Conservation (phyloP, 1,140 invertebrate genomes). For the Aphidius ervi region DNA sequence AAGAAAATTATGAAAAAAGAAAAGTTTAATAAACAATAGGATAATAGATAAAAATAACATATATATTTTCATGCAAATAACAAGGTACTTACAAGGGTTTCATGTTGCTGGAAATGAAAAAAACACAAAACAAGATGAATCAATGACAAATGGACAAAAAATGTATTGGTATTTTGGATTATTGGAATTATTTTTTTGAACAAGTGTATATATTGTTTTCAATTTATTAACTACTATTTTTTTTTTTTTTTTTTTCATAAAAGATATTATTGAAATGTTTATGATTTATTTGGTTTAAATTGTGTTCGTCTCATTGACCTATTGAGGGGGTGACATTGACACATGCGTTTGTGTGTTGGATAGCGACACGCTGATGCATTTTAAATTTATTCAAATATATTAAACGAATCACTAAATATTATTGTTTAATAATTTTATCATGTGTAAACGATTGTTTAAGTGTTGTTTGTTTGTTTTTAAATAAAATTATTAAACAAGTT, state of each 20-base stretch:
- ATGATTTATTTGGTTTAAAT: conserved; percentile 7
- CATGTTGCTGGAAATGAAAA: conserved; percentile 68
- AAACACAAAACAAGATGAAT: conserved; percentile 34
- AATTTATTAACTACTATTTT: not conserved
- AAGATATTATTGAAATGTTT: not conserved
- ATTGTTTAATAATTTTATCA: too few species aligned
- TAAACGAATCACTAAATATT: too few species aligned
- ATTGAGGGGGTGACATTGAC: conserved; percentile 31
- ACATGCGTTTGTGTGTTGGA: conserved; percentile 36
- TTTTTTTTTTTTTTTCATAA: conserved; percentile 2
- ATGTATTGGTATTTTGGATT: conserved; percentile 9
- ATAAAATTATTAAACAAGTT: too few species aligned
- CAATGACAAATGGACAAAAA: conserved; percentile 20
- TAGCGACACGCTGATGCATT: conserved; percentile 37
- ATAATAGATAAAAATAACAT: conserved; percentile 1
- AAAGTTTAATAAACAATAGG: conserved; percentile 16
- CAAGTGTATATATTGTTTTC: not conserved
- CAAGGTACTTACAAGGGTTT: conserved; percentile 66
- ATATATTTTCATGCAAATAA: conserved; percentile 25
- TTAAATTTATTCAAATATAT: conserved; percentile 24
- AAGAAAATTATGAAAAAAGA: not conserved
- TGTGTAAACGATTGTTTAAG: too few species aligned
- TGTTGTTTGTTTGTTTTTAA: too few species aligned
- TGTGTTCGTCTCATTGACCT: conserved; percentile 24
- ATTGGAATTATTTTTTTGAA: conserved; percentile 4